Evolutionary conservation across 2,113 vertebrate species (phyloP), one percentile per base, ranked within the genome.

Genomic region (Speoplatyrhinus poulsoni): DNA sequence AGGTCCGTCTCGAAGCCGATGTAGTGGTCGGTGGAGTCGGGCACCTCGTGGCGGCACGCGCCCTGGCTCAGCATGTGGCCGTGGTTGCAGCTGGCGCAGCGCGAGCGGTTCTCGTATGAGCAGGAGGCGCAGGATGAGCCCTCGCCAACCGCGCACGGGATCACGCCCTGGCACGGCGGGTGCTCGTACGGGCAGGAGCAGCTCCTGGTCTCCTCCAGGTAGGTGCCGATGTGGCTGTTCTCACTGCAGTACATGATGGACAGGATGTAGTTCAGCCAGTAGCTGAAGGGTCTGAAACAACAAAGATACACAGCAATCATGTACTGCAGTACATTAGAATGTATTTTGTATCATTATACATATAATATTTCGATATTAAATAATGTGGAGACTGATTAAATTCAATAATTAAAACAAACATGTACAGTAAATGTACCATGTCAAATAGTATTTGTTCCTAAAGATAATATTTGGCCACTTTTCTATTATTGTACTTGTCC

Each of bases 221-320:
- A 94, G 3, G 88, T 90, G 69, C 93, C 93, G 4, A 93, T 81
- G 76, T 92, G 91, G 79, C 90, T 92, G 84, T 94, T 93, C 79
- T 94, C 92, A 6, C 92, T 93, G 90, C 93, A 94, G 91, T 94
- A 94, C 79, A 94, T 88, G 82, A 94, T 90, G 67, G 93, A 94
- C 32, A 93, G 92, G 83, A 94, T 89, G 84, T 93, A 93, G 83
- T 89, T 90, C 76, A 92, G 83, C 93, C 93, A 94, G 75, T 93
- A 92, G 80, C 70, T 90, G 63, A 88, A 78, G 65, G 91, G 85
- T 72, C 93, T 94, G 82, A 12, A 69, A 80, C 9, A 78, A 85
- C 36, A 83, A 8, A 49, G 8, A 72, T 6, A 41, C 7, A 12
- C 2, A 60, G 10, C 0, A 41, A 41, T 2, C 36, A 41, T 41